Percentiles rank a stretch among this genome's conserved stretches.
Conservation (phyloP, 2,113 vertebrate species). For the Amphilophus citrinellus region DNA sequence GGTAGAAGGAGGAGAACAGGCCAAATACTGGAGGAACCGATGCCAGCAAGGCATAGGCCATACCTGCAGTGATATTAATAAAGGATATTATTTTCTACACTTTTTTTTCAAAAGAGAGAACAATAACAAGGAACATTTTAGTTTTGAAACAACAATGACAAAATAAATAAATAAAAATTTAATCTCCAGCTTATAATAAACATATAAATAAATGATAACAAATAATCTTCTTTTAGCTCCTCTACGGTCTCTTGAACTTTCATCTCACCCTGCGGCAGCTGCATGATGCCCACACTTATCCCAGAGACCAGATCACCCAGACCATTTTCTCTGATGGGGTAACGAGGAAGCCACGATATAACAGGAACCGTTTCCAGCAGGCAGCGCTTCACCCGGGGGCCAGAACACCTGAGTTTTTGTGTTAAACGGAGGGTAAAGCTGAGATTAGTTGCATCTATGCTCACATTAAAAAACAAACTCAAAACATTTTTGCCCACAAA, state of each 20-base stretch:
- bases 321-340: constrained; percentile 86
- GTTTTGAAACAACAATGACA: neutral
- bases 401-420: constrained; percentile 82
- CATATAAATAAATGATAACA: neutral
- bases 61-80: constrained; percentile 76
- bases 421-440: neutral
- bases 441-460: too few species aligned
- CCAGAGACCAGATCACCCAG: constrained; percentile 89
- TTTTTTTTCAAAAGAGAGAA: neutral
- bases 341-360: constrained; percentile 89
- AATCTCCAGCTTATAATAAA: neutral
- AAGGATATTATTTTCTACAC: neutral
- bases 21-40: constrained; percentile 91
- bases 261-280: constrained; percentile 88
- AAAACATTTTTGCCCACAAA: too few species aligned
- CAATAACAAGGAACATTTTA: neutral
- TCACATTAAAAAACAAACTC: too few species aligned
- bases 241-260: neutral
- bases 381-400: constrained; percentile 73
- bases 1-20: constrained; percentile 96
- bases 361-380: constrained; percentile 84
- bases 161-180: too few species aligned
- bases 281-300: constrained; percentile 95
- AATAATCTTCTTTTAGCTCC: neutral
- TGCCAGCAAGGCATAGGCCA: constrained; percentile 93